Conservation (phyloP, 2,113 vertebrate genomes). For the Herpailurus yagouaroundi region DNA sequence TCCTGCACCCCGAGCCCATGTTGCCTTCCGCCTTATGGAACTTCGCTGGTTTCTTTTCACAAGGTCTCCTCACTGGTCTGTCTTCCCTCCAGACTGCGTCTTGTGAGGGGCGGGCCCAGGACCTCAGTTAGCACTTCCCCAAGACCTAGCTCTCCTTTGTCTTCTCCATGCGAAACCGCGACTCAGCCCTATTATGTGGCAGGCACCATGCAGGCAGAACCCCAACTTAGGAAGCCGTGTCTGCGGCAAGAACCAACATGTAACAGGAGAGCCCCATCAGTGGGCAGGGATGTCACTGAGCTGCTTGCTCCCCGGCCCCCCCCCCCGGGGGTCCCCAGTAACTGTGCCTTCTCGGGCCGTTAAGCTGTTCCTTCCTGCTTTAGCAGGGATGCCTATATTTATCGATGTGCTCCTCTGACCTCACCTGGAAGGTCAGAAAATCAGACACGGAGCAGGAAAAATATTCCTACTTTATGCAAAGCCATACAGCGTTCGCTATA, state of each 20-base stretch:
- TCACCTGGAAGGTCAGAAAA: not conserved
- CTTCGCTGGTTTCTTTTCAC: not conserved
- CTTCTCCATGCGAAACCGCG: not conserved
- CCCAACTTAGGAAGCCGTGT: not conserved
- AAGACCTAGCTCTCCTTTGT: not conserved
- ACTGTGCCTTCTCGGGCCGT: not conserved
- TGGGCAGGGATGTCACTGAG: too few species aligned
- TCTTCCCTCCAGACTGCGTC: not conserved
- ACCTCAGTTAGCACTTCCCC: not conserved
- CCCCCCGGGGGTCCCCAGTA: rapidly evolving
- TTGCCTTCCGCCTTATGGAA: too few species aligned
- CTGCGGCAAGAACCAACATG: not conserved
- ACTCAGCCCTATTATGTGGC: not conserved
- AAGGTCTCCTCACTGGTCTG: not conserved
- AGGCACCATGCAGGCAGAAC: not conserved
- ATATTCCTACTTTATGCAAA: not conserved
- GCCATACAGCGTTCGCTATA: not conserved
- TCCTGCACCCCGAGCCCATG: rapidly evolving
- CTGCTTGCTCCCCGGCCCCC: rapidly evolving
- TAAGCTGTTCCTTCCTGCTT: not conserved
- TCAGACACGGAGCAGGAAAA: not conserved
- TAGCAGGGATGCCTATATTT: not conserved
- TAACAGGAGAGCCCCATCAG: not conserved
- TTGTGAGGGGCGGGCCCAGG: not conserved
- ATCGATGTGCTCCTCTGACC: not conserved